phyloP scores from a whole-genome alignment of 2,113 vertebrate genomes.

The Notarius quadriscutis region DNA sequence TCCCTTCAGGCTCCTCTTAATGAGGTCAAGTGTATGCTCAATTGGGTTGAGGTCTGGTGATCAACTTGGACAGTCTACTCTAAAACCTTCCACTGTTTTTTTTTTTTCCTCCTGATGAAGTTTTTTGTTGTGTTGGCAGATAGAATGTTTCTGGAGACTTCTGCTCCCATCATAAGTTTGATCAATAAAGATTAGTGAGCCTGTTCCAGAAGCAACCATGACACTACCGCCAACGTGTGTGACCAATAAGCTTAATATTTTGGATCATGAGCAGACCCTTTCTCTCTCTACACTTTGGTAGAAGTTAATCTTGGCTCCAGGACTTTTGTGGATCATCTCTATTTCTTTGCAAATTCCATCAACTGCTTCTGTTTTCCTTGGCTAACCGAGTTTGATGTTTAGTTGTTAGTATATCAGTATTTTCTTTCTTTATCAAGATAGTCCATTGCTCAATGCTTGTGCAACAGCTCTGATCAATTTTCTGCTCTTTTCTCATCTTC shows the following conservation, averaged over 20 bases:
- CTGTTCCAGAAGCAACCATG: no score
- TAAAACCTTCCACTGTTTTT: background rate
- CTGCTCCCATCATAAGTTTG: no score
- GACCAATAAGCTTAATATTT: no score
- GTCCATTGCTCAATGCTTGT: background rate
- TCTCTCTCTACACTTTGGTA: no score
- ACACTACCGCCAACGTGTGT: no score
- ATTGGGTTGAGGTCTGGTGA: background rate
- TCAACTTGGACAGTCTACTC: background rate
- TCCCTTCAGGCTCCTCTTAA: background rate
- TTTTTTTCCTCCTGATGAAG: background rate
- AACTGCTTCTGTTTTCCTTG: background rate
- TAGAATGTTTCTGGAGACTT: no score
- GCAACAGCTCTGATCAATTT: background rate
- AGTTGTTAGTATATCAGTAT: background rate
- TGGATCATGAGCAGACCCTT: no score
- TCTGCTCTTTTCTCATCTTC: no score
- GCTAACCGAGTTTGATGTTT: background rate
- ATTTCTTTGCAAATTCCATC: background rate
- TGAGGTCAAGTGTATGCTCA: background rate
- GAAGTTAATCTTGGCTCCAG: no score
- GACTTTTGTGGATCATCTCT: background rate
- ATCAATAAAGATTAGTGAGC: no score
- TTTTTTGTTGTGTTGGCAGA: no score
- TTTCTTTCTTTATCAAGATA: background rate